phyloP scores from a whole-genome alignment of 2,797 vertebrate genomes.

The Nyctalus aviator region DNA sequence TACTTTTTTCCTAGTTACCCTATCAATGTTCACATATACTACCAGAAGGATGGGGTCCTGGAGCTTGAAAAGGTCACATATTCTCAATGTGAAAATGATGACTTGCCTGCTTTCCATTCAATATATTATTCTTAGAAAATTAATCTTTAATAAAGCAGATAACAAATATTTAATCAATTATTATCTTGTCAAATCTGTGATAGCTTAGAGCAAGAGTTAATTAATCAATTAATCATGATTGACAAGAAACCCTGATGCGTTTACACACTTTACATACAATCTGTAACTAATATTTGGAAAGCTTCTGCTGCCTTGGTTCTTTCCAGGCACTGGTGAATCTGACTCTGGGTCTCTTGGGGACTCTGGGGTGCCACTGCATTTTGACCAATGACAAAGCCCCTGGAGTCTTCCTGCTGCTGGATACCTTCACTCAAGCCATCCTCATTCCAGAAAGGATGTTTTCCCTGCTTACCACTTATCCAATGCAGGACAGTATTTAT shows the following conservation, averaged over 20 bases:
- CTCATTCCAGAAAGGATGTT: not conserved
- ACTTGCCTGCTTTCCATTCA: not conserved
- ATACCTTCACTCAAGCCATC: not conserved
- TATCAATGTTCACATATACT: not conserved
- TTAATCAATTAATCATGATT: not conserved
- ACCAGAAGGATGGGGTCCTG: not conserved
- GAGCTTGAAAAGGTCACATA: not conserved
- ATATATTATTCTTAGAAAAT: not conserved
- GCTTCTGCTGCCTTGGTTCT: not conserved
- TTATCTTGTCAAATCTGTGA: not conserved
- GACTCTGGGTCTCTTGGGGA: not conserved
- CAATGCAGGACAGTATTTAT: conserved; percentile 18
- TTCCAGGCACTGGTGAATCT: not conserved
- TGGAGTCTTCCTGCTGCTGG: not conserved
- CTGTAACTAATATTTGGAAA: not conserved
- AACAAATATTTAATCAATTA: conserved; percentile 1
- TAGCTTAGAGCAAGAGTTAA: not conserved
- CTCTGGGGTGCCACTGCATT: not conserved
- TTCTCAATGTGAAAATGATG: not conserved
- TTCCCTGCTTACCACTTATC: not conserved
- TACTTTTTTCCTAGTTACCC: not conserved
- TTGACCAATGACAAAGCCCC: not conserved
- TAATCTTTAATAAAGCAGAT: not conserved
- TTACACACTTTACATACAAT: not conserved
- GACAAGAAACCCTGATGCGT: not conserved